Percentiles rank a stretch among this genome's conserved stretches.
Conservation (phyloP, 2,888 invertebrate species). For the Pachydiplax longipennis region DNA sequence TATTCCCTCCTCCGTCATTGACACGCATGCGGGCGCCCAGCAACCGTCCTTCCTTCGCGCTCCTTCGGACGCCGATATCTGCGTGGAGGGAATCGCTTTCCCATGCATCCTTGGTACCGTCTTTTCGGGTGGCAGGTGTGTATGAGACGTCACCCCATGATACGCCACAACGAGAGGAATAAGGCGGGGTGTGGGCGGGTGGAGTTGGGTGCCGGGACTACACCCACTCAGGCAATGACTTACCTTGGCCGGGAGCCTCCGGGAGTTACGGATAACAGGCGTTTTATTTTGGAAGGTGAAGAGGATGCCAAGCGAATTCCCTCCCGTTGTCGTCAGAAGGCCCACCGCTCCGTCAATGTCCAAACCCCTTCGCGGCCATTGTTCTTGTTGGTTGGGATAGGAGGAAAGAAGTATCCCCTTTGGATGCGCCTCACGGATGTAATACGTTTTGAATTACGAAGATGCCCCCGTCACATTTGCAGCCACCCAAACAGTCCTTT, state of each 20-base stretch:
- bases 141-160: background rate
- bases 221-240: background rate
- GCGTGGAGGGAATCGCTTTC: slow-evolving; percentile 2
- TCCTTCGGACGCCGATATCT: background rate
- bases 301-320: slow-evolving; percentile 12
- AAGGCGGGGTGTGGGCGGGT: background rate
- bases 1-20: slow-evolving; percentile 12
- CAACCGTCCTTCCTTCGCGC: slow-evolving; percentile 5
- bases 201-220: background rate
- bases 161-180: background rate
- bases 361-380: background rate
- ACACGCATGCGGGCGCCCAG: background rate
- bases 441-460: background rate
- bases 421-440: background rate
- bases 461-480: background rate
- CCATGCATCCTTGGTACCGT: background rate
- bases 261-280: background rate
- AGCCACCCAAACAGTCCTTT: slow-evolving; percentile 10
- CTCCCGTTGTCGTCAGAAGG: slow-evolving; percentile 11
- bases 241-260: slow-evolving; percentile 8
- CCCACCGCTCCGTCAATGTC: slow-evolving; percentile 8
- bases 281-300: background rate
- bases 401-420: background rate
- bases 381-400: background rate
- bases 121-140: slow-evolving; percentile 9